phyloP scores from a whole-genome alignment of 2,113 vertebrate species.

The human (Homo sapiens) region GRCh38 chr11:73662001-73662500 shows the following conservation, averaged over 20 bases:
- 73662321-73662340: neutral
- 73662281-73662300: conserved; percentile 9
- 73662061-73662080: neutral
- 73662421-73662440: neutral
- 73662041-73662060: neutral
- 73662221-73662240: neutral
- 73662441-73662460: neutral
- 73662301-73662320: neutral
- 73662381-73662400: neutral
- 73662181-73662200: neutral
- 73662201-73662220: neutral
- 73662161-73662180: neutral
- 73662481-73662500: conserved; percentile 13
- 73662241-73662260: neutral
- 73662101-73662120: neutral
- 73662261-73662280: neutral
- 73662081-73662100: neutral
- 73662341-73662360: neutral
- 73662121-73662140: neutral
- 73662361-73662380: neutral
- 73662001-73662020: neutral
- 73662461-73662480: conserved; percentile 39
- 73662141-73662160: neutral
- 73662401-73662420: neutral
- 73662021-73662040: neutral